Base-by-base conservation (phyloP, 2,113 vertebrate species). In the zebrafish (Danio rerio) region DNA sequence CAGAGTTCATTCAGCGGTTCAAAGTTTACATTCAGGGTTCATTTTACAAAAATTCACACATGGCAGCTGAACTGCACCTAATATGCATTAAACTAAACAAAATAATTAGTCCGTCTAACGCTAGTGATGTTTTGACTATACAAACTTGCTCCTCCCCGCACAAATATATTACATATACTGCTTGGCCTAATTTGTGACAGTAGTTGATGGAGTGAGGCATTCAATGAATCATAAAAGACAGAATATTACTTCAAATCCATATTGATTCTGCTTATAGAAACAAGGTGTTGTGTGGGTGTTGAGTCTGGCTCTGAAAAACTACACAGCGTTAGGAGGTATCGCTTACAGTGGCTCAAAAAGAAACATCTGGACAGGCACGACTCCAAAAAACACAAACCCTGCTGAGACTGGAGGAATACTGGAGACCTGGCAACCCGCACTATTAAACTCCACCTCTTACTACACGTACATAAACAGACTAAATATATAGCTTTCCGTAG, bases 351-450 rank as follows among this genome's bases (percentile, higher is more conserved):
- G 88, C 92, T 92, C 87, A 92, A 92, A 93, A 85, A 92, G 92
- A 93, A 94, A 94, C 92, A 93, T 94, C 93, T 95, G 94, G 92
- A 89, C 88, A 89, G 91, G 92, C 85, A 85, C 65, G 74, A 63
- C 88, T 93, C 93, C 93, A 91, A 93, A 88, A 84, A 89, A 92
- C 87, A 93, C 91, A 93, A 90, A 88, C 86, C 88, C 83, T 70
- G 89, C 88, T 86, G 88, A 88, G 86, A 87, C 79, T 47, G 49
- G 78, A 84, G 88, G 88, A 87, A 86, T 85, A 86, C 65, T 83
- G 83, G 70, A 83, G 85, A 84, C 89, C 88, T 86, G 89, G 88
- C 91, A 89, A 90, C 89, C 86, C 89, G 87, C 88, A 85, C 88
- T 88, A 90, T 89, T 83, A 91, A 90, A 90, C 86, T 75, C 85